A percentile compares a stretch with the other conserved stretches of the same genome.
Conservation (phyloP, 1,140 invertebrate genomes). For the Eubasilissa regina region DNA sequence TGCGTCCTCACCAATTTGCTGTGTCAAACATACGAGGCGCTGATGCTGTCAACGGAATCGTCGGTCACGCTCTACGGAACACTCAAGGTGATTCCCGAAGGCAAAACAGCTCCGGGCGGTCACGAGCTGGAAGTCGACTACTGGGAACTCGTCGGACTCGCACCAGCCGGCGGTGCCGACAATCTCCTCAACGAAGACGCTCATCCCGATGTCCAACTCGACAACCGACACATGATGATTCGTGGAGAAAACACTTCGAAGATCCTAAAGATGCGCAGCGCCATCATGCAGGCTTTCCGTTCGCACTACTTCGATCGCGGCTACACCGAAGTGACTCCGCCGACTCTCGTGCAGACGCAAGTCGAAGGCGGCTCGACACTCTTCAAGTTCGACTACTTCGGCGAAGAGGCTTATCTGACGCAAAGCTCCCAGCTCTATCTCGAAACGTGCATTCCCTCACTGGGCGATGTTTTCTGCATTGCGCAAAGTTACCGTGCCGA, state of each 20-base stretch:
- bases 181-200: slow-evolving; percentile 98
- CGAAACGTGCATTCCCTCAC: too few species aligned
- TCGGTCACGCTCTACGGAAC: slow-evolving; percentile 90
- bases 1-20: slow-evolving; percentile 90
- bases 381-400: slow-evolving; percentile 97
- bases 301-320: slow-evolving; percentile 90
- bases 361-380: slow-evolving; percentile 98
- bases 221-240: slow-evolving; percentile 98
- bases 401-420: too few species aligned
- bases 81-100: slow-evolving; percentile 88
- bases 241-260: slow-evolving; percentile 98
- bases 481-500: too few species aligned
- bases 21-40: slow-evolving; percentile 95
- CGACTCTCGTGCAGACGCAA: slow-evolving; percentile 95
- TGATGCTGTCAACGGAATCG: slow-evolving; percentile 93
- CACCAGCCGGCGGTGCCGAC: slow-evolving; percentile 98
- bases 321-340: slow-evolving; percentile 96
- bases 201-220: slow-evolving; percentile 95
- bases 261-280: slow-evolving; percentile 91
- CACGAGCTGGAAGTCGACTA: slow-evolving; percentile 96
- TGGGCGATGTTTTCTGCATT: too few species aligned
- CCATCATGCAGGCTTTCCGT: slow-evolving; percentile 92
- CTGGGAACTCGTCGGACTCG: slow-evolving; percentile 93
- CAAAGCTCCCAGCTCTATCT: too few species aligned
- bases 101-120: slow-evolving; percentile 95